Evolutionary conservation across 2,113 vertebrate genomes (phyloP).

Genomic region (Catharus bicknelli): DNA sequence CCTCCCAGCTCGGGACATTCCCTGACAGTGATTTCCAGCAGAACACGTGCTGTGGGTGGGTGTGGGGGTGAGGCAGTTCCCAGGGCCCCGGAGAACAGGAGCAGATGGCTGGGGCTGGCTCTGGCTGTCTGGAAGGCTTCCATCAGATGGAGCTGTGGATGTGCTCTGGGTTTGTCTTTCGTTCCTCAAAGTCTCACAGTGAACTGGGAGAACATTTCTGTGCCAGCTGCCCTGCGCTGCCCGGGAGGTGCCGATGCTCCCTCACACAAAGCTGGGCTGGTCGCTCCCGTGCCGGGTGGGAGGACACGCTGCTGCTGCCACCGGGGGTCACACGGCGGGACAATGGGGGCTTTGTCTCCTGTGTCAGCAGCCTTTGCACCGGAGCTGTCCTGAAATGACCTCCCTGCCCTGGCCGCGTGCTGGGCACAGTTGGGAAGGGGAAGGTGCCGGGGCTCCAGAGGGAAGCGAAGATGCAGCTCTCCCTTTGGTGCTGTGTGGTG

Average conservation of each 20-base stretch:
- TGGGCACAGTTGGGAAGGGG: neutral
- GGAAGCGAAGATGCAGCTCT: neutral
- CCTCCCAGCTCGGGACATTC: neutral
- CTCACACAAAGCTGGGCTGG: neutral
- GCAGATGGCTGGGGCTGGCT: neutral
- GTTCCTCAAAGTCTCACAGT: rapidly evolving
- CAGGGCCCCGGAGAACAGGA: neutral
- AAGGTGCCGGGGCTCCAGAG: rapidly evolving
- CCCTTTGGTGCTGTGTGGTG: neutral
- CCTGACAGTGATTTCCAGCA: neutral
- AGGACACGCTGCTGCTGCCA: neutral
- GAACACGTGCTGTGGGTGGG: rapidly evolving
- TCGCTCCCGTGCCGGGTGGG: rapidly evolving
- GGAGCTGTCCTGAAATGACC: neutral
- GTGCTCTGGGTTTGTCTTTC: neutral
- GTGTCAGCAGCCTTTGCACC: neutral
- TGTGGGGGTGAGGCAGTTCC: neutral
- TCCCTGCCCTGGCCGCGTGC: neutral
- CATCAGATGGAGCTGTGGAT: neutral
- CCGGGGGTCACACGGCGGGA: neutral
- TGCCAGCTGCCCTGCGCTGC: neutral
- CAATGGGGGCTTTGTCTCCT: neutral
- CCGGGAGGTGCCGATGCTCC: rapidly evolving
- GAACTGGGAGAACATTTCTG: neutral
- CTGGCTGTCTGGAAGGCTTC: neutral